These are phyloP conservation scores for Dysmachus trigonus DNA, from an alignment of 2,888 invertebrate species.

Conservation along the genomic window DNA sequence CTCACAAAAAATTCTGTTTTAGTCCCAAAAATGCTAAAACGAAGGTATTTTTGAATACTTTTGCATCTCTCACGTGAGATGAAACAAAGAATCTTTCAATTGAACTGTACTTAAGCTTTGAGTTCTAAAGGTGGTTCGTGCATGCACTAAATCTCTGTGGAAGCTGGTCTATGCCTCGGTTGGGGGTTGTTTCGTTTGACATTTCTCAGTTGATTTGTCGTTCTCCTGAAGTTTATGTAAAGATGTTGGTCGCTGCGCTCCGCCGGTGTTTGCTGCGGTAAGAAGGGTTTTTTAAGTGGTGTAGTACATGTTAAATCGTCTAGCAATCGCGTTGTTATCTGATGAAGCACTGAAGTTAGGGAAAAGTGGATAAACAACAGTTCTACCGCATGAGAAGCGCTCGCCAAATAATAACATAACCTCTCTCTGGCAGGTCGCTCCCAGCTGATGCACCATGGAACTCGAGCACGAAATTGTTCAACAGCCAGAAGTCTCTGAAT, in stretches of 20 bases:
- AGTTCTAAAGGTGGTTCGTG: neutral
- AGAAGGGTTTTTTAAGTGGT: neutral
- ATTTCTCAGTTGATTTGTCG: neutral
- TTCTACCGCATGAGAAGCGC: neutral
- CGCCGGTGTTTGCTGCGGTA: slow-evolving; percentile 46
- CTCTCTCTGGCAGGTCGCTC: slow-evolving; percentile 2
- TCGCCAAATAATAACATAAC: neutral
- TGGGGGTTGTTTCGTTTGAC: neutral
- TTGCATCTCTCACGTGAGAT: no score
- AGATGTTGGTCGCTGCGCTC: slow-evolving; percentile 48
- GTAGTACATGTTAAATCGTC: no score
- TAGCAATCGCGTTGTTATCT: neutral
- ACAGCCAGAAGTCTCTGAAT: neutral
- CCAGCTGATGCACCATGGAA: slow-evolving; percentile 41
- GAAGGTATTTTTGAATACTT: no score
- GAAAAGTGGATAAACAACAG: neutral
- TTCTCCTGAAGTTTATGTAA: slow-evolving; percentile 29
- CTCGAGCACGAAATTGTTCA: neutral
- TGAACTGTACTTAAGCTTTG: neutral
- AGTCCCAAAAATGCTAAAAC: no score
- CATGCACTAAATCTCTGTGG: neutral
- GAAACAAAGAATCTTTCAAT: no score
- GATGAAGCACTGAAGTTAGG: neutral
- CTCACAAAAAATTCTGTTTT: no score
- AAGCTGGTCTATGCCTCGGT: neutral